phyloP scores from a whole-genome alignment of 2,113 vertebrate species.

The Thunnus maccoyii region DNA sequence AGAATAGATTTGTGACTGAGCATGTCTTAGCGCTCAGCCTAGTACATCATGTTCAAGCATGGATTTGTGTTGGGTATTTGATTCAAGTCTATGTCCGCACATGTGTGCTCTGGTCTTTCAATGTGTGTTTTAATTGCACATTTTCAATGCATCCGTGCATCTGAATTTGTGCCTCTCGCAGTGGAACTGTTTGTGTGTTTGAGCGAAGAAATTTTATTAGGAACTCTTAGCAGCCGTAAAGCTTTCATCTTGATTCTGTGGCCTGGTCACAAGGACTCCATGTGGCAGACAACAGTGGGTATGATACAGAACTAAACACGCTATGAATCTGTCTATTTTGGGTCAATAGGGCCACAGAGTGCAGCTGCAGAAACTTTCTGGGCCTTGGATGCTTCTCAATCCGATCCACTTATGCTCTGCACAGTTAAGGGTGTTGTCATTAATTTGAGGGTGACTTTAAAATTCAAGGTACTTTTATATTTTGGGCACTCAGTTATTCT shows the following conservation, averaged over 20 bases:
- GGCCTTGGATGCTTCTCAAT: neutral
- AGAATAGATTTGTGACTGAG: constrained; percentile 1
- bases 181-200: constrained; percentile 23
- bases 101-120: neutral
- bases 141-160: constrained; percentile 11
- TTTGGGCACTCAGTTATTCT: neutral
- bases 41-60: neutral
- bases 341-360: constrained; percentile 27
- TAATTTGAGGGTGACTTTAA: constrained; percentile 17
- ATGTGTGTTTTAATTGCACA: neutral
- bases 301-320: constrained; percentile 58
- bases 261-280: constrained; percentile 74
- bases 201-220: constrained; percentile 13
- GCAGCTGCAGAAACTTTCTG: constrained; percentile 35
- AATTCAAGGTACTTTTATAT: constrained; percentile 36
- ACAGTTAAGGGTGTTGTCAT: constrained; percentile 8
- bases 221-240: neutral
- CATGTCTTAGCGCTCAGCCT: constrained; percentile 1
- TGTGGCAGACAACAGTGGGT: constrained; percentile 57
- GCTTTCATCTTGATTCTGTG: constrained; percentile 59
- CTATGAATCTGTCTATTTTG: constrained; percentile 59
- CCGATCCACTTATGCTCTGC: constrained; percentile 26
- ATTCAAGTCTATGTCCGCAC: neutral
- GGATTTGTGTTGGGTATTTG: neutral
- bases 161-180: constrained; percentile 6